Base-by-base conservation (phyloP, 2,113 vertebrate species). In the Pterocles gutturalis region DNA sequence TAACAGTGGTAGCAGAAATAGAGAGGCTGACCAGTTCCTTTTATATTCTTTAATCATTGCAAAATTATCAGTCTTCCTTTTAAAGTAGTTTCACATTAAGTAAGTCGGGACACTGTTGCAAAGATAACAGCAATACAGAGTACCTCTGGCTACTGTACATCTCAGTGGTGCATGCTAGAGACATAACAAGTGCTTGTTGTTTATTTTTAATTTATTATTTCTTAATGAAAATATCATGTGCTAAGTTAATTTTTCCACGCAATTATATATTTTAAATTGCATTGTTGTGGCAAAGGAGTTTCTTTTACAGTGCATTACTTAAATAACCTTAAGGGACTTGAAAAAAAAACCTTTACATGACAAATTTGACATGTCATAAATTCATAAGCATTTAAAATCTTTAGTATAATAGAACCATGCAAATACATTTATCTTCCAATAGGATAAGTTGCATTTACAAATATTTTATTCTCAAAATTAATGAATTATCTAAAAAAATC, bases 241-340 rank as follows among this genome's bases (percentile, higher is more conserved):
- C 64, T 82, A 94, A 89, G 45, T 92, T 96, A 61, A 66, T 61
- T 80, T 83, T 67, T 51, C 77, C 31, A 25, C 43, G 49, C 76
- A 70, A 64, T n/a, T 73, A 89, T 93, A 54, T 72, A 82, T 95
- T 86, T 97, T 89, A 88, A 86, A 97, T 91, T 72, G 26, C 38
- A 57, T 71, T 84, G 7, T 45, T 91, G n/a, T 57, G 55, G 51
- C n/a, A 54, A 81, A 69, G 38, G 54, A 77, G 34, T 62, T 94
- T 94, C 48, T 41, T 75, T 95, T 87, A 60, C 58, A 80, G 24
- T 57, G 19, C n/a, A 61, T 31, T 78, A 45, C 43, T 93, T 84
- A 90, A 93, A 34, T 83, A 87, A 87, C 31, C 45, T 8, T 49
- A 88, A 87, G 82, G 29, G 91, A 80, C 54, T 41, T 11, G 8